Evolutionary conservation across 2,797 vertebrate genomes (phyloP).

Genomic region (Tachyglossus aculeatus): DNA sequence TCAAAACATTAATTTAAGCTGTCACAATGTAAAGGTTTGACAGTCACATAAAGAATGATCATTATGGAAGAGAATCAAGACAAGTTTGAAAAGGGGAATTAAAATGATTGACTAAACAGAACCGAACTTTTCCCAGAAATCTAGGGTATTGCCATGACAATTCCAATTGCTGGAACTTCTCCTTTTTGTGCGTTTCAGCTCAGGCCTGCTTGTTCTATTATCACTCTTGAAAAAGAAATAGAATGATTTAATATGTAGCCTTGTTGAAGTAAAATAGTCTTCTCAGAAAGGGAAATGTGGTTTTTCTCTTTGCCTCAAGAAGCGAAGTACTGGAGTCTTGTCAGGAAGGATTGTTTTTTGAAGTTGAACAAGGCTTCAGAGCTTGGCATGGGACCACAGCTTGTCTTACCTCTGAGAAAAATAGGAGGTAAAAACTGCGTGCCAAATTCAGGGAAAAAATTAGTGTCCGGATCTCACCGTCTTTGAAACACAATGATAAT

Average conservation of each 20-base stretch:
- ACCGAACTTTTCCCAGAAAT: conserved; percentile 66
- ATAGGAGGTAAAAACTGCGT: neutral
- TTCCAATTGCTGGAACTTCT: conserved; percentile 52
- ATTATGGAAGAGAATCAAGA: conserved; percentile 69
- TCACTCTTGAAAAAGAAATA: conserved; percentile 52
- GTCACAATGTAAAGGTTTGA: conserved; percentile 74
- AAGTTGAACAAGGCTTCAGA: too few species aligned
- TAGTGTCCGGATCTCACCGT: neutral
- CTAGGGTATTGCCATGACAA: conserved; percentile 65
- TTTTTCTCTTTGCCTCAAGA: conserved; percentile 33
- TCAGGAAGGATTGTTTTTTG: neutral
- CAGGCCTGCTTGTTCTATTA: conserved; percentile 60
- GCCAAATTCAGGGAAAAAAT: neutral
- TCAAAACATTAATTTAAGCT: conserved; percentile 77
- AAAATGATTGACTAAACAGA: conserved; percentile 73
- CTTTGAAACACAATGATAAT: conserved; percentile 30
- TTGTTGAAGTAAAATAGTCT: conserved; percentile 51
- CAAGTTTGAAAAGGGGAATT: conserved; percentile 66
- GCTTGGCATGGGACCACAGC: neutral
- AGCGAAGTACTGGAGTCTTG: conserved; percentile 45
- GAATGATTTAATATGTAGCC: conserved; percentile 41
- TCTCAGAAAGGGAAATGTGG: conserved; percentile 39
- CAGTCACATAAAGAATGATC: conserved; percentile 71
- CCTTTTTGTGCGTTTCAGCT: conserved; percentile 58
- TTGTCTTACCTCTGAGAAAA: neutral